Evolutionary conservation across 2,113 vertebrate genomes (phyloP).

Genomic region (Marcusenius ussheri): DNA sequence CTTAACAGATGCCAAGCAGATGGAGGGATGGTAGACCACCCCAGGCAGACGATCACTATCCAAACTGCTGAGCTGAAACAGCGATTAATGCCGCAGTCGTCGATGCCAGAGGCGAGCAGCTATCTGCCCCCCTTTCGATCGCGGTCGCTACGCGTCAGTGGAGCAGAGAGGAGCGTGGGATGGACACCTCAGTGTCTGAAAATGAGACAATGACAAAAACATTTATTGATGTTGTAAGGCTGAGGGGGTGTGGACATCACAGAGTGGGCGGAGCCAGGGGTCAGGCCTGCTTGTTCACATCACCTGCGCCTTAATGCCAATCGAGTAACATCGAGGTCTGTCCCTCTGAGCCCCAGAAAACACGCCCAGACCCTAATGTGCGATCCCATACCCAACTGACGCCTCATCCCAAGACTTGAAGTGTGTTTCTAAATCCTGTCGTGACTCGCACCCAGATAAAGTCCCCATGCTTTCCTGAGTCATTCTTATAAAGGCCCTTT

Average conservation of each 20-base stretch:
- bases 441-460: not conserved
- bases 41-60: constrained; percentile 17
- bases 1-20: constrained; percentile 24
- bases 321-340: not conserved
- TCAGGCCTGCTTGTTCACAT: not conserved
- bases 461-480: not conserved
- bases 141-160: not conserved
- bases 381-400: not conserved
- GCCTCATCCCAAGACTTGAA: not conserved
- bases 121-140: not conserved
- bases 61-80: constrained; percentile 18
- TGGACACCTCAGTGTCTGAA: not conserved
- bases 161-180: not conserved
- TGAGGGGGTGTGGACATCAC: not conserved
- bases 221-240: not conserved
- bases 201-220: constrained; percentile 9
- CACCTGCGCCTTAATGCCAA: not conserved
- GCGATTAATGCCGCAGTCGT: not conserved
- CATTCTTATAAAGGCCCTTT: not conserved
- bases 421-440: not conserved
- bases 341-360: not conserved
- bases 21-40: constrained; percentile 14
- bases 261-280: not conserved
- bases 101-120: not conserved
- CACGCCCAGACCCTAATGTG: not conserved